Evolutionary conservation across 1,140 invertebrate species (phyloP), one percentile per base, ranked within the genome.

Genomic region (Caerostris extrusa): DNA sequence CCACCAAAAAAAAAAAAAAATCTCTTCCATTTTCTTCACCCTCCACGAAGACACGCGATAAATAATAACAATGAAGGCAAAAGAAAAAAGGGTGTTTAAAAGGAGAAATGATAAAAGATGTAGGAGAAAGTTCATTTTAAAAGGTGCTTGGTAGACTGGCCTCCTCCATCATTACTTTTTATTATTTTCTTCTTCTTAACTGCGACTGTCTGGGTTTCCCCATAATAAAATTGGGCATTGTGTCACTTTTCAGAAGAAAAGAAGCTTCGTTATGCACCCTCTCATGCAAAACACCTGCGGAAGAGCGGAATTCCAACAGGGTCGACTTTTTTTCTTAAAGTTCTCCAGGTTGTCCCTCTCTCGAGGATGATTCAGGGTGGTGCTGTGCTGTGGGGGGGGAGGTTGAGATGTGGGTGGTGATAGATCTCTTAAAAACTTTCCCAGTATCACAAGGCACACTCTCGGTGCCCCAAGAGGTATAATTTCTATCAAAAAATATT

Each of bases 191-290:
- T 58, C 56, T 7, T 19, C 3, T 71, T 19, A 7, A 17, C 19
- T 3, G 69, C 7, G 69, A 64, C 17, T 60, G 57, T 19, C 57
- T 60, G 53, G 4, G 7, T 17, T 53, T 34, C 19, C 3, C 19
- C 14, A 8, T 87, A 87, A 87, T 87, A 87, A 87, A 87, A 61
- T 87, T 57, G 85, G 19, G n/a, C 58, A 19, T n/a, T 87, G n/a
- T n/a, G 85, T 87, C 85, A 87, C 19, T n/a, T 87, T 61, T 87
- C 85, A 87, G 85, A 87, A 19, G 5, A 34, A 57, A 34, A n/a
- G n/a, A 87, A 87, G 64, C 34, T 60, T 87, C 57, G 69, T 77
- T 77, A 77, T 50, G 50, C 67, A 69, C 67, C 67, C 61, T 17
- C 61, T 64, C 61, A 64, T 64, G 61, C 61, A 64, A 64, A 64